Conservation (phyloP, 2,888 invertebrate genomes). For the Ceraclea dissimilis region DNA sequence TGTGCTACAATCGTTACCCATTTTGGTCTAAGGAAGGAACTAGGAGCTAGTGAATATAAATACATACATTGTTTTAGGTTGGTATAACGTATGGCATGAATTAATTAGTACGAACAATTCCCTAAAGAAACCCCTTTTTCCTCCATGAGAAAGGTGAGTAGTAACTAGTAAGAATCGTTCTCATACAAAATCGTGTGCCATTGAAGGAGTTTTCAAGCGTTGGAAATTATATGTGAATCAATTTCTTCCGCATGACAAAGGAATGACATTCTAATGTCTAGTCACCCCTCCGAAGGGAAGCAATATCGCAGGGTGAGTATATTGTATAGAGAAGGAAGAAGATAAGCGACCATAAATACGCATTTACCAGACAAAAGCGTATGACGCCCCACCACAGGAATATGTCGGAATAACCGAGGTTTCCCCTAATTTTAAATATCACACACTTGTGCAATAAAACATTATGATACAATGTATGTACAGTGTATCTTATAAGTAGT, state of each 20-base stretch:
- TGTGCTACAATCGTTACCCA: too few relatives aligned
- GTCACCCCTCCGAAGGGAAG: background rate
- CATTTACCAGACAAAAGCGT: constrained; percentile 26
- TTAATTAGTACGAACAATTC: too few relatives aligned
- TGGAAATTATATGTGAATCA: background rate
- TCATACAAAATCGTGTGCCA: background rate
- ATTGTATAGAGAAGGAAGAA: constrained; percentile 6
- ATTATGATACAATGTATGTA: background rate
- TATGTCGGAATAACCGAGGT: constrained; percentile 13
- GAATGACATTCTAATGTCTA: constrained; percentile 2
- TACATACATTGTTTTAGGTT: too few relatives aligned
- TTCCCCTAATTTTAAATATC: background rate
- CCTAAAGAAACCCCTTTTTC: too few relatives aligned
- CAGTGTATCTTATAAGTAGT: background rate
- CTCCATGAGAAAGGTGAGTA: too few relatives aligned
- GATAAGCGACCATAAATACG: constrained; percentile 26
- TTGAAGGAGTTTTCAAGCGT: background rate
- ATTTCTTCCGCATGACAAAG: background rate
- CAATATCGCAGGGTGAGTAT: background rate
- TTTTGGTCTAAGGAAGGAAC: too few relatives aligned
- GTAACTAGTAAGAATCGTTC: too few relatives aligned
- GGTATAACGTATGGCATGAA: too few relatives aligned
- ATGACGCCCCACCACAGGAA: constrained; percentile 22
- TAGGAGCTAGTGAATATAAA: too few relatives aligned
- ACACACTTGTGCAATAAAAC: background rate